Conservation (phyloP, 1,140 invertebrate species). For the Sminthurinus signatus region DNA sequence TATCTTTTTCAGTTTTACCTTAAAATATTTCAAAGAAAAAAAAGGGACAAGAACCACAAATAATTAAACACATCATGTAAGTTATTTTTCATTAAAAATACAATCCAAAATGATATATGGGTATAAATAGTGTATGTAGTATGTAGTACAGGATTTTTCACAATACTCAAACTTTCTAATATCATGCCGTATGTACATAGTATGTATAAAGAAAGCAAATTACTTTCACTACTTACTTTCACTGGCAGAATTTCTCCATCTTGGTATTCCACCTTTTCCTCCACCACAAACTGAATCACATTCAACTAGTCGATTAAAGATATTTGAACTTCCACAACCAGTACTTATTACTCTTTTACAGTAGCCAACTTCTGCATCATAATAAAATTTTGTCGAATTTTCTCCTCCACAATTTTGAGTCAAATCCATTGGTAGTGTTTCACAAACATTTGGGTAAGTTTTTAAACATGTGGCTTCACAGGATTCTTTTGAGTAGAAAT, state of each 20-base stretch:
- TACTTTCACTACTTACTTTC: too few species aligned
- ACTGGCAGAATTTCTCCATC: too few species aligned
- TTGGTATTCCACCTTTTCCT: background rate
- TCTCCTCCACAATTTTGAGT: background rate
- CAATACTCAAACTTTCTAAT: too few species aligned
- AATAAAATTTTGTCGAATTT: background rate
- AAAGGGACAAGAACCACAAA: background rate
- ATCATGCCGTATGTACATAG: too few species aligned
- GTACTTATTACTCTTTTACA: background rate
- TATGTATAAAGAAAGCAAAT: too few species aligned
- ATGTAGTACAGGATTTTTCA: too few species aligned
- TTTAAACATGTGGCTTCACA: conserved; percentile 40
- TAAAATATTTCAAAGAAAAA: background rate
- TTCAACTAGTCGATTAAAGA: background rate
- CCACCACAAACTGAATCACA: background rate
- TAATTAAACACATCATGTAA: too few species aligned
- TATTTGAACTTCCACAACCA: background rate
- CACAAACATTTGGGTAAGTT: conserved; percentile 4
- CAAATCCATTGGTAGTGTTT: background rate
- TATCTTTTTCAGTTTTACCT: conserved; percentile 19
- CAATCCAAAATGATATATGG: too few species aligned
- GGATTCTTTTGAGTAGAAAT: conserved; percentile 41
- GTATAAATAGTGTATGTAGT: background rate
- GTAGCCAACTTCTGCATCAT: background rate
- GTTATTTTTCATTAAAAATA: too few species aligned